Evolutionary conservation across 2,888 invertebrate genomes (phyloP).

Genomic region (Bruchidius siliquastri): DNA sequence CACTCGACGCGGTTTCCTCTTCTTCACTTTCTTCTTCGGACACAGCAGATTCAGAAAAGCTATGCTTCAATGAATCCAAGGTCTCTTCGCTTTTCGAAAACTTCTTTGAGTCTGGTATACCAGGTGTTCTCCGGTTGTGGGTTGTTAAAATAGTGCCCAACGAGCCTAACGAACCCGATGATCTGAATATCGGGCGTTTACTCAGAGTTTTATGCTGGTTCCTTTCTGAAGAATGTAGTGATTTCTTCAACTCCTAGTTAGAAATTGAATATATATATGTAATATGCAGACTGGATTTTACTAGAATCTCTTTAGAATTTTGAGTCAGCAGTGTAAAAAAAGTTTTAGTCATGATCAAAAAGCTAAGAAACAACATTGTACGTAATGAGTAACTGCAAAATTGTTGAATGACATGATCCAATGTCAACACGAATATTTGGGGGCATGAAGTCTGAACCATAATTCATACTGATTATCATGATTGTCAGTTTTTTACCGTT

Average conservation of each 20-base stretch:
- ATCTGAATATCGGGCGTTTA: conserved; percentile 32
- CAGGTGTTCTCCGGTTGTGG: conserved; percentile 25
- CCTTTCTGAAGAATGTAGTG: conserved; percentile 55
- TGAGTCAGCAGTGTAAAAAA: no score
- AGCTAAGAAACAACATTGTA: no score
- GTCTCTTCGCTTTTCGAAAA: conserved; percentile 40
- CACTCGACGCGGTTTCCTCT: conserved; percentile 18
- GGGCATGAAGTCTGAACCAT: no score
- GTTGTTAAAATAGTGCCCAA: conserved; percentile 38
- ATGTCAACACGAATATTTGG: no score
- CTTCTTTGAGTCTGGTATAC: conserved; percentile 20
- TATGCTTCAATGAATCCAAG: conserved; percentile 35
- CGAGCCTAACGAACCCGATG: conserved; percentile 39
- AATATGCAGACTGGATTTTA: no score
- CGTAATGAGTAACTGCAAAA: no score
- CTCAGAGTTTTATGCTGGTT: conserved; percentile 31
- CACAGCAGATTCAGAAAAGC: conserved; percentile 24
- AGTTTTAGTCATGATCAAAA: no score
- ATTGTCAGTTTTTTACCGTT: no score
- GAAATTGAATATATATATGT: conserved; percentile 18
- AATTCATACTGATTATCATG: no score
- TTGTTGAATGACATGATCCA: no score
- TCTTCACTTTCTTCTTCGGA: conserved; percentile 22
- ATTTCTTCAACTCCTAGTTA: conserved; percentile 60
- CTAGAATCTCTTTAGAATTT: no score